These are phyloP conservation scores for Rousettus leschenaultii DNA, from an alignment of 2,113 vertebrate genomes.

Conservation along the genomic window DNA sequence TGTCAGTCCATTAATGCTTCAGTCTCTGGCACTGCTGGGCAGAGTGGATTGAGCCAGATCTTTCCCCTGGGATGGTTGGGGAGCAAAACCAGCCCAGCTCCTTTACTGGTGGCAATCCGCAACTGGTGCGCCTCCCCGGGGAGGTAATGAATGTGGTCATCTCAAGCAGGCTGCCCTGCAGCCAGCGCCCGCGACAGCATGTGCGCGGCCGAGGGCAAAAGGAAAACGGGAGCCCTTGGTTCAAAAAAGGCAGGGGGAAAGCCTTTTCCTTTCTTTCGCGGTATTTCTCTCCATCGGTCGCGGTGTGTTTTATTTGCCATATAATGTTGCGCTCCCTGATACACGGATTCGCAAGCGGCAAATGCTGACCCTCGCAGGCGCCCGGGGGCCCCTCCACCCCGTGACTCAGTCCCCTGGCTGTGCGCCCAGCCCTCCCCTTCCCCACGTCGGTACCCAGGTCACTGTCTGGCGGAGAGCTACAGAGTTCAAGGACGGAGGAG, in stretches of 20 bases:
- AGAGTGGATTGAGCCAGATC: background rate
- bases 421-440: no score
- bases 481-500: background rate
- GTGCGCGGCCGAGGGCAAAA: background rate
- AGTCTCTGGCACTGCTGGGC: background rate
- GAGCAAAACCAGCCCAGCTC: background rate
- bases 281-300: background rate
- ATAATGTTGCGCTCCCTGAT: background rate
- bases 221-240: background rate
- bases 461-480: no score
- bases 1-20: background rate
- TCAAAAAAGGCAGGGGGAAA: background rate
- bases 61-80: background rate
- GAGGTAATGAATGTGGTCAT: background rate
- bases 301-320: background rate
- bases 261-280: background rate
- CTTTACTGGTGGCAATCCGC: background rate
- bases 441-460: fast-evolving
- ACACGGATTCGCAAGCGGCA: background rate
- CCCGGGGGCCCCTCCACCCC: no score
- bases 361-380: background rate
- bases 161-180: background rate
- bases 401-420: background rate
- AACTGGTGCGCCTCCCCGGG: background rate
- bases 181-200: background rate